Evolutionary conservation across 2,797 vertebrate species (phyloP), one percentile per base, ranked within the genome.

Genomic region (Enoplosus armatus): DNA sequence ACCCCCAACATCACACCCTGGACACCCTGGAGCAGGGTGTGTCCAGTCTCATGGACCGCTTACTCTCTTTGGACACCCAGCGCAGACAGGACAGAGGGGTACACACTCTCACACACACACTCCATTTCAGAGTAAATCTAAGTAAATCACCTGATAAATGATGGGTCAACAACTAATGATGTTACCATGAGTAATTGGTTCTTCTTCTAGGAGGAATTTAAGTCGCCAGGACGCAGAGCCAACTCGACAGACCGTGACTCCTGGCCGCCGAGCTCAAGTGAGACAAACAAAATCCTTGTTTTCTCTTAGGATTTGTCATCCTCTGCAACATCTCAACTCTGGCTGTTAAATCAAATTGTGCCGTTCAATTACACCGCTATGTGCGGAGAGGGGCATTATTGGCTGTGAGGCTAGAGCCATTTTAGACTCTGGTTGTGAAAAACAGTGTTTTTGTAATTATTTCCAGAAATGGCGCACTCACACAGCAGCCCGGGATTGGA

Each of bases 1-100:
- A 99, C 73, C 98, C 98, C 0, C 98, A 99, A 86, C 98, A 99
- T 86, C 98, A 99, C 94, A 99, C 98, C 29, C 95, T 99, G n/a
- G 98, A 99, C 95, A 99, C 97, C 72, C 78, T 99, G 92, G 98
- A 99, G 90, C 98, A 99, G 94, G 98, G 98, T 0, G 95, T 99
- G 85, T 85, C 96, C 77, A 99, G 97, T 79, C 95, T 99, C 64
- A 97, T 99, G 96, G 98, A 99, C 84, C 95, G 97, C 45, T 86
- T 99, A 67, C 96, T 96, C 63, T 85, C 85, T 47, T 2, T 94
- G 87, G 98, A 98, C 78, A 85, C 87, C 4, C 97, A 97, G 72
- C 96, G 94, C 14, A 91, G 92, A 75, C 94, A 94, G 78, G 94
- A 94, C 64, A 89, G 77, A 90, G 92, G 93, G 93, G 95, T 93